Percentiles rank a stretch among this genome's conserved stretches.
These are phyloP conservation scores for Cyanoliseus patagonus DNA, from an alignment of 2,113 vertebrate genomes.

Conservation along the genomic window DNA sequence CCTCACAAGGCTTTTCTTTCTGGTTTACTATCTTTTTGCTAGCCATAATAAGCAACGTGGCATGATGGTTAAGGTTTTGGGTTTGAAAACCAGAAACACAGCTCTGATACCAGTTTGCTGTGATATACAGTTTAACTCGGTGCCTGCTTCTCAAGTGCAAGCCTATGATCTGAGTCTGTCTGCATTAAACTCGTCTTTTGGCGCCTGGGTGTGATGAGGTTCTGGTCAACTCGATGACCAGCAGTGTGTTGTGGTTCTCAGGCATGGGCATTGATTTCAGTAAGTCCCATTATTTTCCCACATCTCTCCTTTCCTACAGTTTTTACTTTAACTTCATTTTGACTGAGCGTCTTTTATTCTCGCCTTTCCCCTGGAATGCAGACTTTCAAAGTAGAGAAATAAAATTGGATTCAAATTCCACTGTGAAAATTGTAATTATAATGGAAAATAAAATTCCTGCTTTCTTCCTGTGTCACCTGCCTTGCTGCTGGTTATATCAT, in stretches of 20 bases:
- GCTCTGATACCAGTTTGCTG: background rate
- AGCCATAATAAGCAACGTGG: accelerated
- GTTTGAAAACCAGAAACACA: too few relatives aligned
- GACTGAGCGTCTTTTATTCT: background rate
- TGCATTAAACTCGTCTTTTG: background rate
- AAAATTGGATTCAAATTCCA: background rate
- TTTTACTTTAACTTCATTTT: background rate
- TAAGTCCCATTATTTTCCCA: background rate
- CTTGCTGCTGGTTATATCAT: background rate
- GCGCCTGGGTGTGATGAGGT: background rate
- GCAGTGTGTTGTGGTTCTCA: background rate
- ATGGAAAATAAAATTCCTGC: accelerated
- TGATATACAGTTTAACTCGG: accelerated
- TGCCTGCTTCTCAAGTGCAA: background rate
- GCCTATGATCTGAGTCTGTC: background rate
- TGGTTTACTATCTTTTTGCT: background rate
- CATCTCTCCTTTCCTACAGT: background rate
- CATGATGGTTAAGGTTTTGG: background rate
- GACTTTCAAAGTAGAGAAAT: background rate
- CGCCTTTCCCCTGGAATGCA: background rate
- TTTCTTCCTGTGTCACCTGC: background rate
- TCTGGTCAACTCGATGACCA: background rate
- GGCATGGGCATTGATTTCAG: background rate
- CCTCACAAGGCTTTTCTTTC: background rate
- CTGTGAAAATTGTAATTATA: background rate